Conservation (phyloP, 2,888 invertebrate species). For the Anticlea derivata region DNA sequence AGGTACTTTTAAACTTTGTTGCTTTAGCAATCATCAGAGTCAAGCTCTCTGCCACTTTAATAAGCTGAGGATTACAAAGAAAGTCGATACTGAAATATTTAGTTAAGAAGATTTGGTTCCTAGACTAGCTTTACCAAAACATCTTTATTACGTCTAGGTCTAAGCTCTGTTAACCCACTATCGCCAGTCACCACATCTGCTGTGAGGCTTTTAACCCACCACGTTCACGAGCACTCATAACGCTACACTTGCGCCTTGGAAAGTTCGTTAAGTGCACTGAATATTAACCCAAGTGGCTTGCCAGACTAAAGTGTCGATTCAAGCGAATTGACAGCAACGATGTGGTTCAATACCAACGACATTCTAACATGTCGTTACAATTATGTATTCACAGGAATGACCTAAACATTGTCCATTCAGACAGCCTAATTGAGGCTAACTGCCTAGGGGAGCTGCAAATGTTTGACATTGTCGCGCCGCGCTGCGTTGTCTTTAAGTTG, state of each 20-base stretch:
- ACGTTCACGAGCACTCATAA: conserved; percentile 11
- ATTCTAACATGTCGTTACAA: too few relatives aligned
- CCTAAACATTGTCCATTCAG: neutral
- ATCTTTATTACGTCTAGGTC: too few relatives aligned
- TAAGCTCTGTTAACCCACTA: neutral
- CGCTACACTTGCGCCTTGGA: conserved; percentile 15
- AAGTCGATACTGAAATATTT: too few relatives aligned
- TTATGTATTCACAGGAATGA: neutral
- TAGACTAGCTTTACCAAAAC: too few relatives aligned
- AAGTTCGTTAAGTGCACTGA: conserved; percentile 26
- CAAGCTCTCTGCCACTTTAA: too few relatives aligned
- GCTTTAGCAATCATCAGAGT: too few relatives aligned
- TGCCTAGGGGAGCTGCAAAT: too few relatives aligned
- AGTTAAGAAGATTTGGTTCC: too few relatives aligned
- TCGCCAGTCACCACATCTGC: conserved; percentile 8
- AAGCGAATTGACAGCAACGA: neutral
- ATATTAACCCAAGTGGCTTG: conserved; percentile 4
- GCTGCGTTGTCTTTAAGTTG: too few relatives aligned
- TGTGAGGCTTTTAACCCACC: conserved; percentile 13
- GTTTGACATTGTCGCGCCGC: too few relatives aligned
- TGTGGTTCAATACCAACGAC: neutral
- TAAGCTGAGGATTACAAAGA: too few relatives aligned
- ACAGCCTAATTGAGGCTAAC: neutral
- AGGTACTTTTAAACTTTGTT: too few relatives aligned
- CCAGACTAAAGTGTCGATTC: neutral